Evolutionary conservation across 2,113 vertebrate species (phyloP), one percentile per base, ranked within the genome.

Genomic region (Pseudorasbora parva): DNA sequence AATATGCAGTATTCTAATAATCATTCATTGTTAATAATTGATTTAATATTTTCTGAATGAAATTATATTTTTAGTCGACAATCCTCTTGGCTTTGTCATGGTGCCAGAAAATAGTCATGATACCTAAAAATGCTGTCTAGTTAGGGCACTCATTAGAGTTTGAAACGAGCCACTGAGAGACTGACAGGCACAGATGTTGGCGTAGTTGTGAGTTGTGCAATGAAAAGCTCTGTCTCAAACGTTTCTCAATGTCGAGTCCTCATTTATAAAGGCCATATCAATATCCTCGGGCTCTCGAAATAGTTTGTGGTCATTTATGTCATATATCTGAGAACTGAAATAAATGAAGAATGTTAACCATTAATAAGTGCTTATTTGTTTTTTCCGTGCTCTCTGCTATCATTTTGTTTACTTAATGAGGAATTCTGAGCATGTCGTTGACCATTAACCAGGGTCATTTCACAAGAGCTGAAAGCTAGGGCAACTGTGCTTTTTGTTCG

Each of bases 341-440:
- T 56, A 84, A 68, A 15, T 33, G 14, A 27, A 76, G 43, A 83
- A 85, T 69, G 49, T 82, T 80, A 85, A 83, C 68, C 73, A 87
- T 83, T 87, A 79, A 57, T 84, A 51, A 56, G 75, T 79, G 25
- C 30, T 37, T n/a, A 17, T 82, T 62, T 80, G 80, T 87, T 83
- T 85, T 54, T 83, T 81, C 45, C 76, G 30, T 82, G 62, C 49
- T 85, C 81, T 64, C 19, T 82, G 62, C 21, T 85, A 83, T 87
- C 83, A 45, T 30, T 83, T 27, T 80, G 82, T 89, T 87, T 86
- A 85, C 89, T 75, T 73, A 89, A 49, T 71, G 86, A 90, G 90
- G 90, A 94, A 92, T 93, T 56, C 86, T 80, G 78, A 90, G 91
- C 91, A 68, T 19, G 5, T 47, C 68, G 89, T 93, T 91, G 88